Evolutionary conservation across 1,140 invertebrate genomes (phyloP), one percentile per base, ranked within the genome.

Genomic region (Trialeurodes vaporariorum): DNA sequence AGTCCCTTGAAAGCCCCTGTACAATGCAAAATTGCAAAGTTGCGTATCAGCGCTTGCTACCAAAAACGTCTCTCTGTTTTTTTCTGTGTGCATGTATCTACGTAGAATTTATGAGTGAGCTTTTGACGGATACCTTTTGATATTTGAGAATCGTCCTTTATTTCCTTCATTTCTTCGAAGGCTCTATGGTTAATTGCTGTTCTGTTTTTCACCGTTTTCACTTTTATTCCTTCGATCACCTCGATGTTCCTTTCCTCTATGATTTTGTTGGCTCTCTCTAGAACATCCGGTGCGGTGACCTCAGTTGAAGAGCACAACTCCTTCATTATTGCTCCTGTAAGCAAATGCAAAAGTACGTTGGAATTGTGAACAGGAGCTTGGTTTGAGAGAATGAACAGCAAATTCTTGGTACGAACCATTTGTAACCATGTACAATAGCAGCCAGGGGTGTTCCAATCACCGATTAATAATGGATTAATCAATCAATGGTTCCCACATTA

Each of bases 101-200:
- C 25, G 23, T 24, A 25, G 2, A 1, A 63, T 23, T 25, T 22
- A 21, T 1, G n/a, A 2, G 62, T 21, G n/a, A 24, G 26, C 25
- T 25, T 24, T 24, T n/a, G n/a, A n/a, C n/a, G n/a, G n/a, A 49
- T 49, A 49, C 34, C 34, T 49, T 49, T 49, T 49, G 34, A 49
- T 17, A 49, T 49, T 49, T 34, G 68, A 9, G 27, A 26, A 27
- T 67, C 49, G 17, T 67, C 60, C n/a, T 40, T 24, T 13, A 24
- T 25, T 17, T 27, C 27, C 1, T 34, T 40, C 11, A 63, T n/a
- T 23, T 69, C 59, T 25, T 63, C 66, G 24, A 67, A 67, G 1
- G 68, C 68, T 23, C 64, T 69, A 9, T 1, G 24, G 49, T 69
- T 69, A 13, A 69, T 69, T 2, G 27, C 9, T 11, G 66, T 69